Conservation (phyloP, 2,797 vertebrate genomes). For the Xerus rutilus region DNA sequence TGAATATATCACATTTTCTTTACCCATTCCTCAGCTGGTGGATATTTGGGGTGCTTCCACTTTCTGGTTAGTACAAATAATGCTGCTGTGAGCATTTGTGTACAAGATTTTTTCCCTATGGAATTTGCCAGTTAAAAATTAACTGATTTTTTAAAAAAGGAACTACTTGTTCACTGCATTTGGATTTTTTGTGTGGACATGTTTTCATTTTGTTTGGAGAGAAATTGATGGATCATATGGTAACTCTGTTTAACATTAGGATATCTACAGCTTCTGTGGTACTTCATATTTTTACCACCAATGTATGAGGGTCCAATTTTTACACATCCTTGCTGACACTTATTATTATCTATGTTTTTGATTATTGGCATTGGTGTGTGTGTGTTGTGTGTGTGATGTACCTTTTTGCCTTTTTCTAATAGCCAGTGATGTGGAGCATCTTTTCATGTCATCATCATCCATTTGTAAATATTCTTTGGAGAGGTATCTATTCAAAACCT, state of each 20-base stretch:
- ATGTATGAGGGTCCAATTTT: background rate
- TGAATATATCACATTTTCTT: background rate
- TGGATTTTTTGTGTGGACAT: background rate
- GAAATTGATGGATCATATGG: background rate
- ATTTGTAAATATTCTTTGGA: slow-evolving; percentile 26
- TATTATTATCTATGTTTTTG: background rate
- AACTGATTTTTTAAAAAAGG: background rate
- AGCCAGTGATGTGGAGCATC: background rate
- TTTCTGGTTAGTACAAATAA: background rate
- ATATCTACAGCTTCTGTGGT: background rate
- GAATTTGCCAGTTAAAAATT: background rate
- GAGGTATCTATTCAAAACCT: background rate
- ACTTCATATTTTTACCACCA: background rate
- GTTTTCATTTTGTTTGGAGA: background rate
- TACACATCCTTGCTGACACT: background rate
- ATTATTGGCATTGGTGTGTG: background rate
- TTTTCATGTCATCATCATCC: background rate
- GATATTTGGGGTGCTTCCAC: background rate
- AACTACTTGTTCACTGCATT: background rate
- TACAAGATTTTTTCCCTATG: background rate
- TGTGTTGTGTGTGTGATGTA: background rate
- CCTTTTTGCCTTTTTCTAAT: slow-evolving; percentile 14
- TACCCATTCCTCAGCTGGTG: background rate
- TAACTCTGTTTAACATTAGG: background rate
- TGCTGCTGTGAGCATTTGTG: background rate